phyloP scores from a whole-genome alignment of 2,888 invertebrate genomes.

The Resseliella maxima region DNA sequence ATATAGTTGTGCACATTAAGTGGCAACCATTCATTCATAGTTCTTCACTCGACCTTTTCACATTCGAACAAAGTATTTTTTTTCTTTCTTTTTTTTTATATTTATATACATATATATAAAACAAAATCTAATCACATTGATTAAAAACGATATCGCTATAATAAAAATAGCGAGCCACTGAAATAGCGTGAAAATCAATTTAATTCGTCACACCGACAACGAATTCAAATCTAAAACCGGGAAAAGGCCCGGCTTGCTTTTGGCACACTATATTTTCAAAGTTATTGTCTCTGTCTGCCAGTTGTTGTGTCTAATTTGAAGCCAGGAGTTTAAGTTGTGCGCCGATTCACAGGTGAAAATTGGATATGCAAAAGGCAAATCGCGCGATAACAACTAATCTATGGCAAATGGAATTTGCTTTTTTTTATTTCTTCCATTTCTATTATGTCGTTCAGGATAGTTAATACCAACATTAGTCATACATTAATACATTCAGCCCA shows the following conservation, averaged over 20 bases:
- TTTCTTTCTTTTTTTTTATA: too few relatives aligned
- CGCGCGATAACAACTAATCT: neutral
- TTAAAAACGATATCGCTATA: neutral
- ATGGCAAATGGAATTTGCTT: neutral
- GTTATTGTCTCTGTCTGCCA: too few relatives aligned
- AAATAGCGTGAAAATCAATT: slow-evolving; percentile 47
- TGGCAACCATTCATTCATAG: slow-evolving; percentile 6
- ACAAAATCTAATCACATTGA: neutral
- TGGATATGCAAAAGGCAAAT: slow-evolving; percentile 20
- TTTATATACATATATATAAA: neutral
- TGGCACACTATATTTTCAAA: too few relatives aligned
- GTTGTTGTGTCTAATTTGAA: too few relatives aligned
- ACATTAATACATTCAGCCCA: neutral
- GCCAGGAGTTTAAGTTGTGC: too few relatives aligned
- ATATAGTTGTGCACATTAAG: neutral
- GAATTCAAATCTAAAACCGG: neutral
- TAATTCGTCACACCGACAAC: slow-evolving; percentile 27
- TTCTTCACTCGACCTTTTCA: slow-evolving; percentile 10
- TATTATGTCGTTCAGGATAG: neutral
- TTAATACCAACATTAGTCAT: neutral
- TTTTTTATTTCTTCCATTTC: neutral
- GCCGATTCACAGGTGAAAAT: slow-evolving; percentile 11
- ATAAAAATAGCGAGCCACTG: neutral
- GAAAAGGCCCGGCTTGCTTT: too few relatives aligned
- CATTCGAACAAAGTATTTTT: neutral